These are phyloP conservation scores for Myotis myotis DNA, from an alignment of 2,797 vertebrate species.

Conservation along the genomic window DNA sequence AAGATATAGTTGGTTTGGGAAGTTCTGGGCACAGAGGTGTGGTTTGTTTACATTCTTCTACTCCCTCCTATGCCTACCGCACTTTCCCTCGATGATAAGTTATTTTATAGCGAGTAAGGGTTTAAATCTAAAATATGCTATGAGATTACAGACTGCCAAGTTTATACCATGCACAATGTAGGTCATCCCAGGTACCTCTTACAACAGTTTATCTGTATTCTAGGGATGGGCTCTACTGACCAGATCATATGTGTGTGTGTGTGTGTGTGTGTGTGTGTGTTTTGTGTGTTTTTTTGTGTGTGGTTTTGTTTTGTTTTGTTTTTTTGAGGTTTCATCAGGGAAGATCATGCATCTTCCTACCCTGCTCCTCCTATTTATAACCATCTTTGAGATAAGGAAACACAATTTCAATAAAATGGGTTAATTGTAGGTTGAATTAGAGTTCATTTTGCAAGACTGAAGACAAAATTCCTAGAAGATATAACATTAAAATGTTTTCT, in stretches of 20 bases:
- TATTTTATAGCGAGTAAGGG: constrained; percentile 28
- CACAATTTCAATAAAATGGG: not conserved
- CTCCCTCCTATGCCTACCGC: not conserved
- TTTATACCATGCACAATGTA: not conserved
- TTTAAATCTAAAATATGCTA: not conserved
- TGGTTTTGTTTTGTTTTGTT: too few species aligned
- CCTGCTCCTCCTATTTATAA: not conserved
- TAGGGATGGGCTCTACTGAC: not conserved
- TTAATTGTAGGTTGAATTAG: not conserved
- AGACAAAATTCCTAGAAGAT: constrained; percentile 13
- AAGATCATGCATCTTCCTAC: not conserved
- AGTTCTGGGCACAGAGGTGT: not conserved
- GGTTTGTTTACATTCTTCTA: not conserved
- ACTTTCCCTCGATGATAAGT: constrained; percentile 5
- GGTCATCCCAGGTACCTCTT: not conserved
- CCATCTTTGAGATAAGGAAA: not conserved
- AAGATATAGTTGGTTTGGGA: not conserved
- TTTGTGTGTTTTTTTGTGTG: not conserved
- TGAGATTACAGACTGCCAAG: not conserved
- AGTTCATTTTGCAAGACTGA: not conserved
- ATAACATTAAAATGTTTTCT: constrained; percentile 46
- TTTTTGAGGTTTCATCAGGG: not conserved
- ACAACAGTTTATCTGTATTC: not conserved
- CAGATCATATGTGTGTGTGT: not conserved
- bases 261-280: too few species aligned